Evolutionary conservation across 2,797 vertebrate genomes (phyloP).

Genomic region (Emys orbicularis): DNA sequence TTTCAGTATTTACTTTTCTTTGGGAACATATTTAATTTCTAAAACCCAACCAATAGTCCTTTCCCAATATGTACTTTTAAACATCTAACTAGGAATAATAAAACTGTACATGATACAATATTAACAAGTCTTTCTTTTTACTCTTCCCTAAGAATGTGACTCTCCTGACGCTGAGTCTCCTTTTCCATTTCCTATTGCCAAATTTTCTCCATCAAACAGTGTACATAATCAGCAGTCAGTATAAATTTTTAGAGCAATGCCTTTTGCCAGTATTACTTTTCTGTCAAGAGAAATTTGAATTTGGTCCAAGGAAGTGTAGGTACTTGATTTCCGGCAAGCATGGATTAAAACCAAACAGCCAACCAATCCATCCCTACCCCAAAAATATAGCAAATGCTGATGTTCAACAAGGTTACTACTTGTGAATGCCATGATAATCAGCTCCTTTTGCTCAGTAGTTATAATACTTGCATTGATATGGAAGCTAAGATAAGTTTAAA

Average conservation of each 20-base stretch:
- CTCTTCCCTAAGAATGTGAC: neutral
- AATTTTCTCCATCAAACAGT: neutral
- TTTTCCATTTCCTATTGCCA: neutral
- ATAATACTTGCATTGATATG: neutral
- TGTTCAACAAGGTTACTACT: neutral
- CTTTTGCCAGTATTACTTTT: neutral
- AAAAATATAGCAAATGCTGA: neutral
- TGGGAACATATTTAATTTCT: neutral
- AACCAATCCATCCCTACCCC: neutral
- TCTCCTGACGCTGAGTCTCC: neutral
- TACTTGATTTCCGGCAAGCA: neutral
- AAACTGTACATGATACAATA: neutral
- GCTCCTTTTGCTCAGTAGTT: neutral
- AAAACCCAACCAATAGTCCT: neutral
- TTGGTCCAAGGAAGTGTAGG: neutral
- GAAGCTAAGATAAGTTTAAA: neutral
- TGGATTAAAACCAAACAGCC: neutral
- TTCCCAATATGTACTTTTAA: neutral
- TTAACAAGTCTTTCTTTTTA: neutral
- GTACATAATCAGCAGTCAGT: neutral
- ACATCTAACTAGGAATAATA: neutral
- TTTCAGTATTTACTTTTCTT: neutral
- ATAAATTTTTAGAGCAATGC: neutral
- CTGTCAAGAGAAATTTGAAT: neutral
- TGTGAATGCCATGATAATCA: neutral